Evolutionary conservation across 2,113 vertebrate species (phyloP).

Genomic region (Antennarius striatus): DNA sequence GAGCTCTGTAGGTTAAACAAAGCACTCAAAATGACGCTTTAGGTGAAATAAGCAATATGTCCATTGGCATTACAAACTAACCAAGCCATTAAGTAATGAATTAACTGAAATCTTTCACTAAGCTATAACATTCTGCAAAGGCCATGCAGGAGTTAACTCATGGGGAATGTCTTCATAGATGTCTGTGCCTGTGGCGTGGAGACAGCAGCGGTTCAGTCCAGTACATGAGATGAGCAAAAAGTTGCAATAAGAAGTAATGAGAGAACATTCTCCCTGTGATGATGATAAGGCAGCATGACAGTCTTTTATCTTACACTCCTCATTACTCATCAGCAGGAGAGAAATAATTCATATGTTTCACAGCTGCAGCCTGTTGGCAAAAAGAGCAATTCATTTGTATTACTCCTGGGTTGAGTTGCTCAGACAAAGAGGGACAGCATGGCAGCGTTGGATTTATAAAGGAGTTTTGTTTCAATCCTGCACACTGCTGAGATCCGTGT

Average conservation of each 20-base stretch:
- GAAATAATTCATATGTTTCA: conserved; percentile 72
- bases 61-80: conserved; percentile 43
- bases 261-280: conserved; percentile 55
- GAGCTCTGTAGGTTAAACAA: conserved; percentile 68
- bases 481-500: conserved; percentile 14
- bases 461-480: conserved; percentile 22
- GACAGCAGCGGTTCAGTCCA: conserved; percentile 14
- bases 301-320: conserved; percentile 70
- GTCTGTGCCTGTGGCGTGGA: conserved; percentile 22
- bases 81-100: conserved; percentile 70
- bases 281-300: conserved; percentile 63
- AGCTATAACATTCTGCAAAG: too few species aligned
- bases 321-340: conserved; percentile 76
- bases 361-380: conserved; percentile 75
- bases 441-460: conserved; percentile 18
- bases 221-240: conserved; percentile 10
- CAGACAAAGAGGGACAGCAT: conserved; percentile 29
- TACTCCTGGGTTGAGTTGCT: conserved; percentile 64
- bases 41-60: conserved; percentile 74
- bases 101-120: conserved; percentile 51
- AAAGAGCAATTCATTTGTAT: conserved; percentile 64
- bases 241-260: conserved; percentile 29
- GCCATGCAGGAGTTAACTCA: conserved; percentile 24
- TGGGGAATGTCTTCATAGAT: conserved; percentile 15
- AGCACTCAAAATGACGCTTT: conserved; percentile 57